Base-by-base conservation (phyloP, 2,888 invertebrate species). In the Pachliopta kotzebuea region DNA sequence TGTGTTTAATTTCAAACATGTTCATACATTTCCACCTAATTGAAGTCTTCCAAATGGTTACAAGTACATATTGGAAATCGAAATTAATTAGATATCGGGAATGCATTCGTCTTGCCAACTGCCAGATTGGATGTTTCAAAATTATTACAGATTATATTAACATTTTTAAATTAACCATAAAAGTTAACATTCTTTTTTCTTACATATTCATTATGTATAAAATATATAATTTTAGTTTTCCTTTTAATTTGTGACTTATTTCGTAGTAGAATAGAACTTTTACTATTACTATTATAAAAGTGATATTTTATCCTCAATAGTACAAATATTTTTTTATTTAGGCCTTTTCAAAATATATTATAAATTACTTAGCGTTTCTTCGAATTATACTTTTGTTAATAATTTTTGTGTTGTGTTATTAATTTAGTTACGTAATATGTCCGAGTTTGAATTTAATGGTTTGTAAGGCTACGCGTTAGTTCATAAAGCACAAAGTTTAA, bases 261-360 rank as follows among this genome's bases (percentile, higher is more conserved):
- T 57, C 17, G 42, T 20, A 61, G 55, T 57, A 61, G 55, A 55
- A 45, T 11, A 45, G 42, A 54, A 67, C 68, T 69, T 68, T 65
- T 56, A 62, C 71, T 77, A 73, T 76, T 76, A 74, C 70, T 78
- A 45, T 45, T 45, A 76, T 77, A 72, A 74, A 74, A 77, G 78
- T 83, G 78, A 80, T 83, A 84, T 68, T 77, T 80, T 45, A 45
- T 45, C 67, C 73, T 80, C 76, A 77, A 83, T 83, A 88, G 90
- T 90, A 90, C 90, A 89, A 90, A 89, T 84, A 37, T 37, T 37
- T 83, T 72, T 69, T 69, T 74, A 74, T 81, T 81, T 86, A 86
- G 85, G 87, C 79, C 74, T 78, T 71, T 76, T 76, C 63, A 71
- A 76, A 81, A 56, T 31, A 18, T 56, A 80, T 80, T 86, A 84